Percentiles rank a stretch among this genome's conserved stretches.
Conservation (phyloP, 2,888 invertebrate species). For the Gastrophysa polygoni region DNA sequence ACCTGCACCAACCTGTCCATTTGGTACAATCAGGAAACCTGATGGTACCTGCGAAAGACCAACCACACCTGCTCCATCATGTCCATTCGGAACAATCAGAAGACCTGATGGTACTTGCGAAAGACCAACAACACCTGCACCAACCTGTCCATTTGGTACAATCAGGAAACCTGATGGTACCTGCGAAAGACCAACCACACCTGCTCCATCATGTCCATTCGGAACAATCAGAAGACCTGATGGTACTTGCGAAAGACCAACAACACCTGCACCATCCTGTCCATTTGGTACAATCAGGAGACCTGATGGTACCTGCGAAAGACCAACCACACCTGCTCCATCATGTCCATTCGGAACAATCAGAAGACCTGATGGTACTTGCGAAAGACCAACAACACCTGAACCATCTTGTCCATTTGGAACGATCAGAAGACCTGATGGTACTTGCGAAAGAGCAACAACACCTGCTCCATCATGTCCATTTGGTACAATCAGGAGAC, state of each 20-base stretch:
- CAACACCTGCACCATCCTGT: slow-evolving; percentile 23
- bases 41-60: slow-evolving; percentile 24
- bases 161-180: slow-evolving; percentile 16
- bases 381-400: slow-evolving; percentile 22
- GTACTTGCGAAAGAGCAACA: slow-evolving; percentile 20
- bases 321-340: slow-evolving; percentile 16
- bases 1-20: slow-evolving; percentile 16
- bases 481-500: slow-evolving; percentile 15
- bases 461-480: slow-evolving; percentile 22
- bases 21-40: slow-evolving; percentile 17
- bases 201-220: slow-evolving; percentile 24
- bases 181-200: slow-evolving; percentile 11
- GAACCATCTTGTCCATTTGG: slow-evolving; percentile 25
- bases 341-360: slow-evolving; percentile 22
- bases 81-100: slow-evolving; percentile 25
- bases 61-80: slow-evolving; percentile 11
- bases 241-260: slow-evolving; percentile 23
- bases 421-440: slow-evolving; percentile 17
- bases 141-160: slow-evolving; percentile 21
- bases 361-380: slow-evolving; percentile 20
- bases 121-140: slow-evolving; percentile 18
- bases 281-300: slow-evolving; percentile 22
- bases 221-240: slow-evolving; percentile 18
- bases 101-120: slow-evolving; percentile 24
- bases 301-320: slow-evolving; percentile 20